These are phyloP conservation scores for Larimichthys polyactis DNA, from an alignment of 2,113 vertebrate species.

Conservation along the genomic window DNA sequence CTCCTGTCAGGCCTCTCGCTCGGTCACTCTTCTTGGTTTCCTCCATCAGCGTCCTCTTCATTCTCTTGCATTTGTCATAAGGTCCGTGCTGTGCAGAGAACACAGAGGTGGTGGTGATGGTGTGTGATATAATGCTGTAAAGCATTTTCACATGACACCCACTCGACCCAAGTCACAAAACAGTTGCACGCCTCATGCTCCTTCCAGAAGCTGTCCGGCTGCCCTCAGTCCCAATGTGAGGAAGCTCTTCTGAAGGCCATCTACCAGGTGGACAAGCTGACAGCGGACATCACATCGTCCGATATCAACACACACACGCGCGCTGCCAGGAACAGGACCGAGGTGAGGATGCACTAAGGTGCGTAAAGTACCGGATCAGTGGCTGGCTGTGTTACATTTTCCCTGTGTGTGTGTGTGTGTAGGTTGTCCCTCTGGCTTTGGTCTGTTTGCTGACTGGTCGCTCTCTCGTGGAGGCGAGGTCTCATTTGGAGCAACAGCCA, in stretches of 20 bases:
- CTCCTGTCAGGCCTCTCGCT: too few relatives aligned
- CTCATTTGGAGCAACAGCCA: constrained; percentile 67
- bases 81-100: too few relatives aligned
- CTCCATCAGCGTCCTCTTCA: too few relatives aligned
- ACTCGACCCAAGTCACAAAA: too few relatives aligned
- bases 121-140: too few relatives aligned
- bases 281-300: constrained; percentile 58
- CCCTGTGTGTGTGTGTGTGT: not conserved
- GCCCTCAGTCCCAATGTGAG: constrained; percentile 69
- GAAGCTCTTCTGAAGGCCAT: constrained; percentile 82
- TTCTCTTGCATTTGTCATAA: too few relatives aligned
- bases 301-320: constrained; percentile 69
- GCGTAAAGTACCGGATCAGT: not conserved
- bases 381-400: not conserved
- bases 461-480: constrained; percentile 75
- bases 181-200: not conserved
- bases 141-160: too few relatives aligned
- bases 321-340: constrained; percentile 63
- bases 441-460: constrained; percentile 79
- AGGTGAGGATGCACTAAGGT: constrained; percentile 62
- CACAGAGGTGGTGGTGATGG: too few relatives aligned
- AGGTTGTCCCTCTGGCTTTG: constrained; percentile 85
- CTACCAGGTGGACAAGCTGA: constrained; percentile 75
- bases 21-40: too few relatives aligned
- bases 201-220: constrained; percentile 79